Percentiles rank a stretch among this genome's conserved stretches.
These are phyloP conservation scores for Apeltes quadracus DNA, from an alignment of 2,113 vertebrate genomes.

Conservation along the genomic window DNA sequence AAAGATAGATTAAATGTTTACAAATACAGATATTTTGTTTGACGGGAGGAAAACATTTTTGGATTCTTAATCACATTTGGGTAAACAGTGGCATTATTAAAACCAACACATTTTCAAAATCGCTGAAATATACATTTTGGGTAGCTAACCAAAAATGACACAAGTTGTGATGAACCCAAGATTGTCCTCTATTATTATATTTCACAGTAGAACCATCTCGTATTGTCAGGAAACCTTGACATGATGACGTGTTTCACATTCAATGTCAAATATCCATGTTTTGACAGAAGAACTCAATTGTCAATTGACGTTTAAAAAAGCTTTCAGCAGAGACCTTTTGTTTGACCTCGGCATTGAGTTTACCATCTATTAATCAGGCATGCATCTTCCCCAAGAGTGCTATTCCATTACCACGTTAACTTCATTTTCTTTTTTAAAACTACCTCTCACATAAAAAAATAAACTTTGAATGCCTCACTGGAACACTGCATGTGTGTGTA, in stretches of 20 bases:
- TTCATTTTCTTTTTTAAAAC: conserved; percentile 59
- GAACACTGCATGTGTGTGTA: conserved; percentile 17
- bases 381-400: conserved; percentile 33
- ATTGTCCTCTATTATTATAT: not conserved
- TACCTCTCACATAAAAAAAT: conserved; percentile 54
- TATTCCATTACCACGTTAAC: conserved; percentile 54
- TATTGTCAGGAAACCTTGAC: not conserved
- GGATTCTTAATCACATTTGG: not conserved
- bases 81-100: not conserved
- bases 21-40: not conserved
- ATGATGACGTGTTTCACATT: no score
- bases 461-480: conserved; percentile 50
- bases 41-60: not conserved
- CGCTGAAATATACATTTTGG: no score
- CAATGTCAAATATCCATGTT: not conserved
- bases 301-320: conserved; percentile 4
- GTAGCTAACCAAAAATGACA: not conserved
- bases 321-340: conserved; percentile 27
- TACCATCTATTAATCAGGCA: conserved; percentile 33
- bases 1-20: not conserved
- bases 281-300: not conserved
- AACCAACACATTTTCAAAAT: not conserved
- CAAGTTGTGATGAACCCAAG: not conserved
- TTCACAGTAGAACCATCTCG: not conserved
- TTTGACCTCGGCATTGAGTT: conserved; percentile 10